A percentile compares a stretch with the other conserved stretches of the same genome.
Evolutionary conservation across 2,888 invertebrate genomes (phyloP).

Genomic region (Bombylius major): DNA sequence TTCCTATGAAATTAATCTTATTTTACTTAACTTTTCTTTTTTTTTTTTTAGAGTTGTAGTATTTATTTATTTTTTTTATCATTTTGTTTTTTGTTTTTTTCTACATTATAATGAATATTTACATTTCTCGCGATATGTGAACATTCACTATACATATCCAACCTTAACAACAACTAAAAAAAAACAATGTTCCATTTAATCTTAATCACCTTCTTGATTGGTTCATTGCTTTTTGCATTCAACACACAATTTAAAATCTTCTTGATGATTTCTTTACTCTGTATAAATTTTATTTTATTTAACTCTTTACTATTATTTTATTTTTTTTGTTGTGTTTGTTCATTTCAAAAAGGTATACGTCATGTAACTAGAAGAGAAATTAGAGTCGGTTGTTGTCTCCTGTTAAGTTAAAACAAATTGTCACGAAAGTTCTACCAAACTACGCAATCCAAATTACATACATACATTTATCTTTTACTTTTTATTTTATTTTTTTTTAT

Average conservation of each 20-base stretch:
- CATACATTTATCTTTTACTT: background rate
- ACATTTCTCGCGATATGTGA: too few relatives aligned
- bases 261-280: background rate
- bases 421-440: slow-evolving; percentile 9
- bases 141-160: too few relatives aligned
- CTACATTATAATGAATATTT: background rate
- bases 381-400: background rate
- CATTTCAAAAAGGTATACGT: background rate
- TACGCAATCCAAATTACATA: slow-evolving; percentile 2
- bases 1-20: background rate
- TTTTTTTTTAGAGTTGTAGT: background rate
- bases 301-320: too few relatives aligned
- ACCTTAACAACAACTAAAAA: too few relatives aligned
- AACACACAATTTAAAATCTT: background rate
- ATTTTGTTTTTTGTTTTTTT: background rate
- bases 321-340: too few relatives aligned
- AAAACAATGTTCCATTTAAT: background rate
- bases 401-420: slow-evolving; percentile 9
- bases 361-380: background rate
- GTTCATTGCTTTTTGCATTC: background rate
- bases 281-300: too few relatives aligned
- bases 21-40: background rate
- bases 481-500: too few relatives aligned
- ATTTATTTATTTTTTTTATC: background rate
- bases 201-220: background rate